These are phyloP conservation scores for Sandelia bainsii DNA, from an alignment of 2,797 vertebrate genomes.

Conservation along the genomic window DNA sequence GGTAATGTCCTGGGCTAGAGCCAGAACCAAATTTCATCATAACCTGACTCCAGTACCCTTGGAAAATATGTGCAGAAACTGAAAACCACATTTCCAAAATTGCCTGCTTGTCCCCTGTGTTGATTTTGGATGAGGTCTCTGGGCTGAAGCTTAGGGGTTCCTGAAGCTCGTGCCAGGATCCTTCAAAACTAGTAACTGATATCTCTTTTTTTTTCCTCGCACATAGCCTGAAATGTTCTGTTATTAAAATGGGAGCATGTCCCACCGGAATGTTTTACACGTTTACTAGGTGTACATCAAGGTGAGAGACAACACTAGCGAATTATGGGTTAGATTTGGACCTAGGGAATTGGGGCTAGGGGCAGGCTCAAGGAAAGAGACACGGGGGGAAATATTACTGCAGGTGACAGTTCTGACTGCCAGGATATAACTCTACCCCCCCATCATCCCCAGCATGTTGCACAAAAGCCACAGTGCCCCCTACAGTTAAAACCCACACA, in stretches of 20 bases:
- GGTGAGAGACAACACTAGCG: constrained; percentile 85
- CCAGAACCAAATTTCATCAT: constrained; percentile 79
- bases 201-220: constrained; percentile 58
- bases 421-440: constrained; percentile 66
- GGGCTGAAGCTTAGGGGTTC: constrained; percentile 73
- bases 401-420: constrained; percentile 74
- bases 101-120: constrained; percentile 81
- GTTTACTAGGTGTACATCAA: constrained; percentile 86
- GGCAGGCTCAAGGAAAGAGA: constrained; percentile 53
- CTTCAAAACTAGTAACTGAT: constrained; percentile 86
- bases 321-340: constrained; percentile 83
- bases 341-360: constrained; percentile 69
- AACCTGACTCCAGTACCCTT: constrained; percentile 70
- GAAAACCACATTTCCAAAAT: constrained; percentile 80
- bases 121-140: constrained; percentile 83
- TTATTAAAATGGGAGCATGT: constrained; percentile 87
- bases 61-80: constrained; percentile 84
- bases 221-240: constrained; percentile 75
- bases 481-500: constrained; percentile 80
- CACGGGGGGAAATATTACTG: constrained; percentile 61
- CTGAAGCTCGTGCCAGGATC: constrained; percentile 79
- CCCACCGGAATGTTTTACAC: constrained; percentile 85
- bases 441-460: constrained; percentile 56
- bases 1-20: constrained; percentile 78
- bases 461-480: constrained; percentile 81